phyloP scores from a whole-genome alignment of 2,113 vertebrate species.

The Otis tarda region DNA sequence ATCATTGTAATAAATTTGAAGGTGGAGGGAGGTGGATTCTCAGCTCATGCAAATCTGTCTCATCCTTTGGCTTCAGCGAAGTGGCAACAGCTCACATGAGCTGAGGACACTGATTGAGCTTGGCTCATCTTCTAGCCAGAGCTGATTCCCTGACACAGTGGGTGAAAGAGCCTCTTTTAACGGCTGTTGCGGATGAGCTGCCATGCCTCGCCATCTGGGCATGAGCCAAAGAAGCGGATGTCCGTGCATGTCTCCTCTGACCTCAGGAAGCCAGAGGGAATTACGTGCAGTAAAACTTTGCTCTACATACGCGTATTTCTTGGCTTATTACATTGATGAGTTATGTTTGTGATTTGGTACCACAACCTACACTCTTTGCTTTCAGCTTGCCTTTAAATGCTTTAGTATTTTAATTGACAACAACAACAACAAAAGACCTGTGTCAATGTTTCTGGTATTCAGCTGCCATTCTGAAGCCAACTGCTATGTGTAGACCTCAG shows the following conservation, averaged over 20 bases:
- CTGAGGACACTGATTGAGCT: not conserved
- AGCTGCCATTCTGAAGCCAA: not conserved
- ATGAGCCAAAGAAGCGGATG: not conserved
- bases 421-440: not conserved
- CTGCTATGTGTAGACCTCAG: not conserved
- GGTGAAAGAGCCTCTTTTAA: not conserved
- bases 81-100: not conserved
- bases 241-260: not conserved
- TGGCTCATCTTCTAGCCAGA: not conserved
- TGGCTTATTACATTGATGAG: not conserved
- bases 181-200: not conserved
- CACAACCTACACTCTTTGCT: not conserved
- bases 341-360: not conserved
- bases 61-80: not conserved
- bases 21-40: not conserved
- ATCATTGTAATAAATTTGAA: not conserved
- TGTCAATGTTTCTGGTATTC: not conserved
- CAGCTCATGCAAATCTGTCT: not conserved
- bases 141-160: fast-evolving
- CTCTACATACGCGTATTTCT: not conserved
- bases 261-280: not conserved
- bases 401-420: not conserved
- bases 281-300: not conserved
- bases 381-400: not conserved
- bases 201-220: not conserved